Percentiles rank a stretch among this genome's conserved stretches.
Evolutionary conservation across 2,113 vertebrate species (phyloP).

Genomic region (Meles meles): DNA sequence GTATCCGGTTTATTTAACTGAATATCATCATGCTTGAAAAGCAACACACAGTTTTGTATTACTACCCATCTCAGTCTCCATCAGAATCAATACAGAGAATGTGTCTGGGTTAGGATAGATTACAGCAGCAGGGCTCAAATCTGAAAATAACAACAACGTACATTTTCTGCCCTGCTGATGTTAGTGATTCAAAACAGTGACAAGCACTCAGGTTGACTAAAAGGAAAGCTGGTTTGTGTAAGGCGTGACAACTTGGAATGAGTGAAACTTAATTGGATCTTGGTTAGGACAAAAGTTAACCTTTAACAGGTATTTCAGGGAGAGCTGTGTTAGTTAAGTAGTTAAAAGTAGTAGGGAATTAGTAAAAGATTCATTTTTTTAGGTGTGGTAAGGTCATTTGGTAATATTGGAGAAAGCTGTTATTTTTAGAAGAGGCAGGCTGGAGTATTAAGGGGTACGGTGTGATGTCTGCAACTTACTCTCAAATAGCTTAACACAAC

Average conservation of each 20-base stretch:
- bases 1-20: background rate
- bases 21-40: background rate
- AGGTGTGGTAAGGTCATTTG: background rate
- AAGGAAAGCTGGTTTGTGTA: background rate
- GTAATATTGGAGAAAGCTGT: background rate
- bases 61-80: background rate
- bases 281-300: background rate
- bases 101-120: background rate
- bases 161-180: background rate
- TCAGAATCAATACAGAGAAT: background rate
- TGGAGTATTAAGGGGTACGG: background rate
- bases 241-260: background rate
- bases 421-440: background rate
- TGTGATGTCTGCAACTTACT: background rate
- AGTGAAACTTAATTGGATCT: background rate
- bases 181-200: constrained; percentile 1
- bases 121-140: background rate
- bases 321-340: background rate
- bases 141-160: background rate
- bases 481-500: background rate
- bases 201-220: background rate
- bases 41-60: background rate
- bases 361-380: background rate
- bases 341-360: background rate
- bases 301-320: background rate